phyloP scores from a whole-genome alignment of 92 coral and sea anemone species.

The Phenganax subtilis region DNA sequence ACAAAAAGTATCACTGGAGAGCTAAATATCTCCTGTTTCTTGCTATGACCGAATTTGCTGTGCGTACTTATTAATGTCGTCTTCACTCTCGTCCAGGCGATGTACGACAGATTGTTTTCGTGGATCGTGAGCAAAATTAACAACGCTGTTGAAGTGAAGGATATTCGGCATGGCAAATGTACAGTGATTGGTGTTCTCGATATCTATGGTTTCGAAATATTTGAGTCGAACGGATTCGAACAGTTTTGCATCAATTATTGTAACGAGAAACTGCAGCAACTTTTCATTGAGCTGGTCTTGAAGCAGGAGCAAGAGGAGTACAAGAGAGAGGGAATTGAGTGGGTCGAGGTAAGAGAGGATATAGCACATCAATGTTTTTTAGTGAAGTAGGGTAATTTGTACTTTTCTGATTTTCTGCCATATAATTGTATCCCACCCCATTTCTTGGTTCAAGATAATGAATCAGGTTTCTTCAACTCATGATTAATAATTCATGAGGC shows the following conservation, averaged over 20 bases:
- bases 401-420: too few species aligned
- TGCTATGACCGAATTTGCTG: too few species aligned
- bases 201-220: slow-evolving; percentile 95
- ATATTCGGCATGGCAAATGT: slow-evolving; percentile 78
- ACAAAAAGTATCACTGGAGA: too few species aligned
- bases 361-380: too few species aligned
- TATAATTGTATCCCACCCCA: too few species aligned
- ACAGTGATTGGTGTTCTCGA: slow-evolving; percentile 96
- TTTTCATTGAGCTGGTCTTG: slow-evolving; percentile 86
- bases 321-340: slow-evolving; percentile 82
- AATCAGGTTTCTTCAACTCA: too few species aligned
- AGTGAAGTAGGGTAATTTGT: too few species aligned
- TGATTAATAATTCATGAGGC: too few species aligned
- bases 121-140: slow-evolving; percentile 91
- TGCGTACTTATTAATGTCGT: too few species aligned
- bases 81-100: slow-evolving; percentile 58
- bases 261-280: slow-evolving; percentile 93
- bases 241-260: slow-evolving; percentile 94
- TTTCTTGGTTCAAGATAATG: too few species aligned
- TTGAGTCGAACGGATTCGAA: slow-evolving; percentile 84
- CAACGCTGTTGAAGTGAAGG: slow-evolving; percentile 75
- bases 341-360: slow-evolving; percentile 77
- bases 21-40: too few species aligned
- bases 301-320: slow-evolving; percentile 96
- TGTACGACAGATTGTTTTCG: slow-evolving; percentile 85